Conservation (phyloP, 2,797 vertebrate genomes). For the Meda fulgida region DNA sequence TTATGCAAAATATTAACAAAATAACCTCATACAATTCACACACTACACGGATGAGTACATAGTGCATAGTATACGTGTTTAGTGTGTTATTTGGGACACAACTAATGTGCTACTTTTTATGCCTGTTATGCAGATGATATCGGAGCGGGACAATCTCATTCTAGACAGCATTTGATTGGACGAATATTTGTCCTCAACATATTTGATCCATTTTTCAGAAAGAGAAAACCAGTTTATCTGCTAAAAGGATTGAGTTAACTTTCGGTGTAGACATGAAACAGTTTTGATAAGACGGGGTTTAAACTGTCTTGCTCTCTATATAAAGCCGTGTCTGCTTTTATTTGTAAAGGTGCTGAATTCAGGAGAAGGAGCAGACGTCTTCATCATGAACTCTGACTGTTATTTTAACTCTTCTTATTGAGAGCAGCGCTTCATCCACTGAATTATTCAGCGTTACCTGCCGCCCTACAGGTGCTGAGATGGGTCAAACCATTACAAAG, state of each 20-base stretch:
- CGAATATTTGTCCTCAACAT: neutral
- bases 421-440: conserved; percentile 72
- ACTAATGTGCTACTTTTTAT: neutral
- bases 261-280: neutral
- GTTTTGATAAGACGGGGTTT: neutral
- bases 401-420: conserved; percentile 63
- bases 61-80: too few species aligned
- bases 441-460: conserved; percentile 75
- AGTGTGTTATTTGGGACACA: too few species aligned
- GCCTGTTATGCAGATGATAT: neutral
- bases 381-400: conserved; percentile 69
- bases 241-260: neutral
- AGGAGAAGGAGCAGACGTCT: conserved; percentile 61
- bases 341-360: conserved; percentile 21
- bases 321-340: conserved; percentile 20
- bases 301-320: conserved; percentile 27
- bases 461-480: conserved; percentile 62
- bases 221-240: neutral
- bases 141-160: neutral
- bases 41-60: too few species aligned
- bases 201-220: neutral
- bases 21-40: too few species aligned
- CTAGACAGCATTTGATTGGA: neutral
- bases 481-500: neutral
- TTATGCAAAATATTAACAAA: too few species aligned